These are phyloP conservation scores for Blera fallax DNA, from an alignment of 2,888 invertebrate species.

Conservation along the genomic window DNA sequence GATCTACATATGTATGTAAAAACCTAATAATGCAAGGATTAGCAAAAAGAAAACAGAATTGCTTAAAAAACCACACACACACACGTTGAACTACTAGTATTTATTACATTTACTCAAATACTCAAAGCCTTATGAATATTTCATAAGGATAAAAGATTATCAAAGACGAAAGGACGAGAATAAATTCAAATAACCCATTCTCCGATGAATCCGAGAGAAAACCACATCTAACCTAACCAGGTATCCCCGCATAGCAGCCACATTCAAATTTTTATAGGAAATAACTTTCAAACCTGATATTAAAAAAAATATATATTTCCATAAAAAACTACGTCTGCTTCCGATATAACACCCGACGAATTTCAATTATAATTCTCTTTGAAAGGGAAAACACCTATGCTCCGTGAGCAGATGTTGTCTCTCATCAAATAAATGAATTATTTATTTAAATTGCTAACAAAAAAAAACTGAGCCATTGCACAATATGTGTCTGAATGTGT, in stretches of 20 bases:
- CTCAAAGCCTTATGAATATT: neutral
- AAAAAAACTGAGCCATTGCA: constrained; percentile 15
- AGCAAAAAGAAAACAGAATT: neutral
- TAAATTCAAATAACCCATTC: neutral
- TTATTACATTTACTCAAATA: neutral
- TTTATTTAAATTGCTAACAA: constrained; percentile 7
- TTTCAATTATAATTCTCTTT: constrained; percentile 47
- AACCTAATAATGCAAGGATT: neutral
- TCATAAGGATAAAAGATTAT: neutral
- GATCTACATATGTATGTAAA: no score
- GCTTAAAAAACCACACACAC: neutral
- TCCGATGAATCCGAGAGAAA: neutral
- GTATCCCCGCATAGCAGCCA: neutral
- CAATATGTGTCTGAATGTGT: neutral
- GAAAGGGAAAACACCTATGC: constrained; percentile 48
- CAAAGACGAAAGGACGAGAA: neutral
- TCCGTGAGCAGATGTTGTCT: constrained; percentile 26
- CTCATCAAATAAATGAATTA: constrained; percentile 28
- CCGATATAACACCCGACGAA: constrained; percentile 26
- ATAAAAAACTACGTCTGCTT: constrained; percentile 17
- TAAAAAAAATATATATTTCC: neutral
- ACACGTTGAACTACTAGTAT: no score
- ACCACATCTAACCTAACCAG: neutral
- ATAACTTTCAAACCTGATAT: neutral
- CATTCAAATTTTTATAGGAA: neutral